Percentiles rank a stretch among this genome's conserved stretches.
Conservation (phyloP, 1,140 invertebrate species). For the Olivierus martensii region DNA sequence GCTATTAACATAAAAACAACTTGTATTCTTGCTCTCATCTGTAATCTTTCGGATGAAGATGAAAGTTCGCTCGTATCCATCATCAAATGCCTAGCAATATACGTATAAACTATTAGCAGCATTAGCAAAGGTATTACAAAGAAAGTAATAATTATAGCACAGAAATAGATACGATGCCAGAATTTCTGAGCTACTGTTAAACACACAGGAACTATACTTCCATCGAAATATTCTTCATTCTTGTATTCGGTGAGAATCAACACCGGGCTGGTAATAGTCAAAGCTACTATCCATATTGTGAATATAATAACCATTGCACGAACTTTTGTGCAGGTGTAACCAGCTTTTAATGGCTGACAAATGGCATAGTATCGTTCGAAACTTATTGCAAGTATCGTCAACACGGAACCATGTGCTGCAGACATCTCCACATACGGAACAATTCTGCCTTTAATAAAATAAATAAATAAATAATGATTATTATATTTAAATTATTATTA, state of each 20-base stretch:
- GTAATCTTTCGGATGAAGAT: background rate
- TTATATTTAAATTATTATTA: too few species aligned
- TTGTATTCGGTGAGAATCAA: slow-evolving; percentile 40
- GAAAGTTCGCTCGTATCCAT: background rate
- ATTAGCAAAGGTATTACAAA: slow-evolving; percentile 67
- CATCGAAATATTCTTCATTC: slow-evolving; percentile 50
- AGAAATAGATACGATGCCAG: slow-evolving; percentile 59
- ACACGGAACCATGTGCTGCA: slow-evolving; percentile 79
- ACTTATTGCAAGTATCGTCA: slow-evolving; percentile 74
- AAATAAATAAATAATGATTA: background rate
- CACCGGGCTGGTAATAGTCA: slow-evolving; percentile 51
- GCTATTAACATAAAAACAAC: slow-evolving; percentile 73
- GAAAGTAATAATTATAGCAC: slow-evolving; percentile 56
- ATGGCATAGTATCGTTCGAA: slow-evolving; percentile 92
- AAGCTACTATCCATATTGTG: slow-evolving; percentile 67
- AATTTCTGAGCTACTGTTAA: slow-evolving; percentile 51
- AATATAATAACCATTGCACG: slow-evolving; percentile 67
- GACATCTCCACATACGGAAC: slow-evolving; percentile 86
- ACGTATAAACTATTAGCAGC: slow-evolving; percentile 60
- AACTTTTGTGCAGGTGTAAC: slow-evolving; percentile 78
- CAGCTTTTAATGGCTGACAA: slow-evolving; percentile 75
- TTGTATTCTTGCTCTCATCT: slow-evolving; percentile 27
- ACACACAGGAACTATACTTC: slow-evolving; percentile 52
- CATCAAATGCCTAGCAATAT: slow-evolving; percentile 67
- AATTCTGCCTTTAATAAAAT: slow-evolving; percentile 37